Conservation (phyloP, 2,888 invertebrate genomes). For the Troides oblongomaculatus region DNA sequence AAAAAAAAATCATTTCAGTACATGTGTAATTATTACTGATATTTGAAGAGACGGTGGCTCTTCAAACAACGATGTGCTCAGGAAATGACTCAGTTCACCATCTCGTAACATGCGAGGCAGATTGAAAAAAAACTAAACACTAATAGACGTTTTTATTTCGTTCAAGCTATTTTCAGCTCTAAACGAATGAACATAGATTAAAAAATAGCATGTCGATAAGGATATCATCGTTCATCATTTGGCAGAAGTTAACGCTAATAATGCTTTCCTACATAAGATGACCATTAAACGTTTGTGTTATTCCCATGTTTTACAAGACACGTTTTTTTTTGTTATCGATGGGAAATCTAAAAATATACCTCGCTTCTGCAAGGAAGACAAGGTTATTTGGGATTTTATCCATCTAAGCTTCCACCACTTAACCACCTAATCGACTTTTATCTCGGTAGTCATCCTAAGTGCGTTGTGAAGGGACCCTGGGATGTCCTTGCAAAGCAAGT, state of each 20-base stretch:
- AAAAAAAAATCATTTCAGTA: slow-evolving; percentile 17
- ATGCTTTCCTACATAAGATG: slow-evolving; percentile 29
- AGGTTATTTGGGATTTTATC: too few relatives aligned
- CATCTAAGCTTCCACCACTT: too few relatives aligned
- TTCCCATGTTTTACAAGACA: slow-evolving; percentile 1
- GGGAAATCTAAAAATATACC: too few relatives aligned
- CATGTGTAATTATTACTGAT: slow-evolving; percentile 43
- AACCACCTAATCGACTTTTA: too few relatives aligned
- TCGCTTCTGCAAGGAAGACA: too few relatives aligned
- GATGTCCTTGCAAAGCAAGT: too few relatives aligned
- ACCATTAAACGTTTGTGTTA: slow-evolving; percentile 34
- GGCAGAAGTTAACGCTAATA: slow-evolving; percentile 6
- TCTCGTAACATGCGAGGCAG: slow-evolving; percentile 34
- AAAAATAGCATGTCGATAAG: neutral
- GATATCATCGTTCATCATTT: neutral
- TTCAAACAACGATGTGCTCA: slow-evolving; percentile 40
- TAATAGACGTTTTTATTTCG: slow-evolving; percentile 6
- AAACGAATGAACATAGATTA: neutral
- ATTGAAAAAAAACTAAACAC: slow-evolving; percentile 31
- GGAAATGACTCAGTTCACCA: slow-evolving; percentile 57
- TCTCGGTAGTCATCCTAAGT: too few relatives aligned
- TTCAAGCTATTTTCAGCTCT: slow-evolving; percentile 21
- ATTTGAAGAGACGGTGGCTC: slow-evolving; percentile 50
- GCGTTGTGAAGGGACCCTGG: too few relatives aligned
- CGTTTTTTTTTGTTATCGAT: too few relatives aligned